Evolutionary conservation across 2,797 vertebrate genomes (phyloP).

Genomic region (Tragopan temminckii): DNA sequence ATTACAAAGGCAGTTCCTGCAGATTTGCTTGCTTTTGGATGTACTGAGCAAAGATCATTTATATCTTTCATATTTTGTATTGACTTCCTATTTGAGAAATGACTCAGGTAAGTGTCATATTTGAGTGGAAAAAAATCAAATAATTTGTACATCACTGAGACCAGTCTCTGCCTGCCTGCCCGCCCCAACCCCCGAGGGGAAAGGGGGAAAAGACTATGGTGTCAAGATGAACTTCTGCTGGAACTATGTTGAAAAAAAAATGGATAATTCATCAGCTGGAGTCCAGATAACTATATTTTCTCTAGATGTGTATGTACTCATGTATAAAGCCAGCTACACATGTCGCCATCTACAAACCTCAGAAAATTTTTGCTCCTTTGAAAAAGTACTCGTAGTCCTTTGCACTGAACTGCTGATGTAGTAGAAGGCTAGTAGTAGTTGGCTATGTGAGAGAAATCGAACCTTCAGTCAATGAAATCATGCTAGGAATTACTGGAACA

Average conservation of each 20-base stretch:
- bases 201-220: background rate
- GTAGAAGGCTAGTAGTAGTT: background rate
- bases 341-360: background rate
- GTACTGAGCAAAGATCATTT: background rate
- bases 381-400: background rate
- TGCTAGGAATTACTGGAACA: background rate
- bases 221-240: background rate
- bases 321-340: background rate
- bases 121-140: background rate
- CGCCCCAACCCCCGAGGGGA: background rate
- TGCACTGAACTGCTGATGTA: background rate
- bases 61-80: background rate
- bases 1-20: background rate
- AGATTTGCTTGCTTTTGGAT: constrained; percentile 1
- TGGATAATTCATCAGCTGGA: background rate
- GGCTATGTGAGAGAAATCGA: background rate
- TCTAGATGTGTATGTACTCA: background rate
- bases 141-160: background rate
- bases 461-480: background rate
- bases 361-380: background rate
- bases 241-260: background rate
- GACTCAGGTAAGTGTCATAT: background rate
- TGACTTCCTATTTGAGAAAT: background rate
- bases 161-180: background rate
- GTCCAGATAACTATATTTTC: background rate